Conservation (phyloP, 1,140 invertebrate genomes). For the Drosophila lini region DNA sequence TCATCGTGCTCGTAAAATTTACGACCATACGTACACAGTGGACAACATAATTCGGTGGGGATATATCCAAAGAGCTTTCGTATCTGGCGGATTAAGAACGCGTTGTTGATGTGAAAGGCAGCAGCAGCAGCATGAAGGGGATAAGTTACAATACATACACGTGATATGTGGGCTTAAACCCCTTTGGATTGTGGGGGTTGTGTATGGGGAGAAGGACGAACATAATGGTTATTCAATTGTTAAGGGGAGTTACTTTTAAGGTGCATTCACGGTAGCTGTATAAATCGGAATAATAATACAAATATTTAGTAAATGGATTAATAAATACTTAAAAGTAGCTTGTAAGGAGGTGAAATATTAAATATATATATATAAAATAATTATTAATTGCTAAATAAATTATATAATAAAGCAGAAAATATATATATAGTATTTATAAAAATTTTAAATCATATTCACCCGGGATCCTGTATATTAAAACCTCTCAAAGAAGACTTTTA, state of each 20-base stretch:
- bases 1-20: conserved; percentile 63
- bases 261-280: not conserved
- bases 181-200: not conserved
- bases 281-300: conserved; percentile 1
- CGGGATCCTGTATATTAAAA: too few species aligned
- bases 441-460: too few species aligned
- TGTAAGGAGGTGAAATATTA: not conserved
- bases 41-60: conserved; percentile 68
- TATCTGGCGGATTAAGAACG: conserved; percentile 49
- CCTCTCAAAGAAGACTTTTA: too few species aligned
- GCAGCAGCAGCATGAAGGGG: conserved; percentile 20
- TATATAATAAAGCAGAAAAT: too few species aligned
- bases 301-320: not conserved
- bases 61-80: conserved; percentile 50
- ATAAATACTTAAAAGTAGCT: not conserved
- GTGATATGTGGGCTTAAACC: conserved; percentile 17
- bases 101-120: conserved; percentile 16
- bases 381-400: not conserved
- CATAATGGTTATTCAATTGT: conserved; percentile 29
- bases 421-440: too few species aligned
- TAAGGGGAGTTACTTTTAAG: not conserved
- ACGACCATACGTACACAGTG: conserved; percentile 72
- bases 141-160: conserved; percentile 25
- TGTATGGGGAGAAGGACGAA: not conserved
- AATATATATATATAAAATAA: not conserved